phyloP scores from a whole-genome alignment of 2,113 vertebrate genomes.

The Centropus unirufus region DNA sequence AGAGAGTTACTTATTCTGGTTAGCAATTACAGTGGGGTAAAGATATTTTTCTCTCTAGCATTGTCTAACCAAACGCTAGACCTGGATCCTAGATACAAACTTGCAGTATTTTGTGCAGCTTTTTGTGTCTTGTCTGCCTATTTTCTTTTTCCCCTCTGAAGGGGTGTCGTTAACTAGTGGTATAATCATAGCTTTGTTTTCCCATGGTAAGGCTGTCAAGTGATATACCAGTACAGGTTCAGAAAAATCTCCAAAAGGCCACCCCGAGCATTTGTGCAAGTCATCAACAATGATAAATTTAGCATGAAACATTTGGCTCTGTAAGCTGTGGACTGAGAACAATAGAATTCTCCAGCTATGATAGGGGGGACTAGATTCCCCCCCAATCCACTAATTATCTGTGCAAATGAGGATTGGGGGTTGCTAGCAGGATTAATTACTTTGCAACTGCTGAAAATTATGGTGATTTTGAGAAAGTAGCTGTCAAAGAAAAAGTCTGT shows the following conservation, averaged over 20 bases:
- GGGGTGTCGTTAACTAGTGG: background rate
- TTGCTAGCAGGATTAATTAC: conserved; percentile 52
- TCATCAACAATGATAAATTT: conserved; percentile 51
- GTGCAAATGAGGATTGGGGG: conserved; percentile 14
- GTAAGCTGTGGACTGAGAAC: conserved; percentile 8
- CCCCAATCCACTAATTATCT: conserved; percentile 27
- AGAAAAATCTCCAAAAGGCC: conserved; percentile 28
- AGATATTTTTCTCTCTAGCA: background rate
- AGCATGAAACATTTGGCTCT: conserved; percentile 34
- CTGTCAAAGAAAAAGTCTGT: conserved; percentile 15
- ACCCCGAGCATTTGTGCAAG: background rate
- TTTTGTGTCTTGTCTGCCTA: background rate
- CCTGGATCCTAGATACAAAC: background rate
- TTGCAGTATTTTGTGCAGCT: background rate
- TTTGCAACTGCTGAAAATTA: conserved; percentile 41
- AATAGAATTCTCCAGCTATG: conserved; percentile 13
- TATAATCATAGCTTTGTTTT: conserved; percentile 31
- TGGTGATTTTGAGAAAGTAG: conserved; percentile 34
- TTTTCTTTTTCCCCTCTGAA: background rate
- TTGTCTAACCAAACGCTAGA: background rate
- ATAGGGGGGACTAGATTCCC: background rate
- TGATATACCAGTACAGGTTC: background rate
- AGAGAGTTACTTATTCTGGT: background rate
- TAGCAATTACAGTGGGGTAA: background rate
- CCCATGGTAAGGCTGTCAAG: background rate